Evolutionary conservation across 2,888 invertebrate genomes (phyloP).

Genomic region (Didymodactylos carnosus): DNA sequence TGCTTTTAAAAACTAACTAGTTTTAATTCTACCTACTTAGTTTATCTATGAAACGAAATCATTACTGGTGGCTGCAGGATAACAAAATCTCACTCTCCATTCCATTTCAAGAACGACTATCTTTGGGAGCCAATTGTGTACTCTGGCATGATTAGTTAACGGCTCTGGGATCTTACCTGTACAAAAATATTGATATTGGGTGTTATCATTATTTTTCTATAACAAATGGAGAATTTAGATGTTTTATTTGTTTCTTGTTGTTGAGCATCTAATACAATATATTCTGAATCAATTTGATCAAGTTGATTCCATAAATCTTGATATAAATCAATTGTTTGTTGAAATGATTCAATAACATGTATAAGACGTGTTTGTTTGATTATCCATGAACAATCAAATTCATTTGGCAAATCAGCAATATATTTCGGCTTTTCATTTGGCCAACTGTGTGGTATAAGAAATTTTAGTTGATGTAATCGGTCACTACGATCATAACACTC

Average conservation of each 20-base stretch:
- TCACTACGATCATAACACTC: not conserved
- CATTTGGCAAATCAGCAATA: not conserved
- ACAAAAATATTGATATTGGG: not conserved
- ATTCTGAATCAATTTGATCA: not conserved
- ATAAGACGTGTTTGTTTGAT: not conserved
- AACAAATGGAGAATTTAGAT: too few species aligned
- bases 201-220: too few species aligned
- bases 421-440: not conserved
- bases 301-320: not conserved
- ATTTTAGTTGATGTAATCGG: not conserved
- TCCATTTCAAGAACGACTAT: too few species aligned
- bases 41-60: too few species aligned
- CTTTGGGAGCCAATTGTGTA: too few species aligned
- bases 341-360: not conserved
- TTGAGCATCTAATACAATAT: not conserved
- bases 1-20: too few species aligned
- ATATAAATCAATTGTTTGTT: not conserved
- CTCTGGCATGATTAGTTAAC: too few species aligned
- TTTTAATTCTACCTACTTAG: too few species aligned
- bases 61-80: too few species aligned
- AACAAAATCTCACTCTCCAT: too few species aligned
- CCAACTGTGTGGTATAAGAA: not conserved
- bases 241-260: too few species aligned
- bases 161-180: not conserved
- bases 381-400: not conserved